A percentile compares a stretch with the other conserved stretches of the same genome.
phyloP scores from a whole-genome alignment of 2,797 vertebrate genomes.

The Periparus ater region DNA sequence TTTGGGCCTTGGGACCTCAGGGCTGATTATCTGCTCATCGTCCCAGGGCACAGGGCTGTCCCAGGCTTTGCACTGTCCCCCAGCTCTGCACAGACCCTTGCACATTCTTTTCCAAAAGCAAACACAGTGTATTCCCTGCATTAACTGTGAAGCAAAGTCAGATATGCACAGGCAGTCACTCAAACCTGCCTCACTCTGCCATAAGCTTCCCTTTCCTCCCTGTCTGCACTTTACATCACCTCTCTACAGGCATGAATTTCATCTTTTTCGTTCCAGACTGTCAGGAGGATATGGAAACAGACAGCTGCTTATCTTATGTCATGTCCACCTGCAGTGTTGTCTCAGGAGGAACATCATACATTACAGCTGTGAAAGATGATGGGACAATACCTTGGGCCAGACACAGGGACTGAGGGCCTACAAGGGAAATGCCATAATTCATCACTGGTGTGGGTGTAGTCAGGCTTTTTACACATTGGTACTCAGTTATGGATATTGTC shows the following conservation, averaged over 20 bases:
- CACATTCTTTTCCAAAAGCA: background rate
- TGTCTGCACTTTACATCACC: background rate
- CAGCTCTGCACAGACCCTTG: background rate
- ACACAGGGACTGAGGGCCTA: background rate
- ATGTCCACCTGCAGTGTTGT: background rate
- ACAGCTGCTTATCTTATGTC: background rate
- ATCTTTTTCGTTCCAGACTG: background rate
- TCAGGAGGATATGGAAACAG: background rate
- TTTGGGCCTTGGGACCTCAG: background rate
- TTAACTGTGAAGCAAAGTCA: background rate
- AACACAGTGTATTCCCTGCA: background rate
- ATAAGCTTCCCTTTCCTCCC: background rate
- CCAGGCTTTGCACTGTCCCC: background rate
- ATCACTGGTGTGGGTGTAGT: background rate
- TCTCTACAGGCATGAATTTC: background rate
- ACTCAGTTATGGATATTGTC: background rate
- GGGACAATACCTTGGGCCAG: background rate
- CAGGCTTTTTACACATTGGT: background rate
- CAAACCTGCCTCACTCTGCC: background rate
- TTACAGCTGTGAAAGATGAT: background rate
- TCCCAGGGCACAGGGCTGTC: background rate
- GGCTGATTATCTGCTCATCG: accelerated
- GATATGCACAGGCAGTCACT: background rate
- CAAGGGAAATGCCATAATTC: background rate
- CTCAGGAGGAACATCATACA: background rate